These are phyloP conservation scores for Probosciger aterrimus DNA, from an alignment of 2,113 vertebrate species.

Conservation along the genomic window DNA sequence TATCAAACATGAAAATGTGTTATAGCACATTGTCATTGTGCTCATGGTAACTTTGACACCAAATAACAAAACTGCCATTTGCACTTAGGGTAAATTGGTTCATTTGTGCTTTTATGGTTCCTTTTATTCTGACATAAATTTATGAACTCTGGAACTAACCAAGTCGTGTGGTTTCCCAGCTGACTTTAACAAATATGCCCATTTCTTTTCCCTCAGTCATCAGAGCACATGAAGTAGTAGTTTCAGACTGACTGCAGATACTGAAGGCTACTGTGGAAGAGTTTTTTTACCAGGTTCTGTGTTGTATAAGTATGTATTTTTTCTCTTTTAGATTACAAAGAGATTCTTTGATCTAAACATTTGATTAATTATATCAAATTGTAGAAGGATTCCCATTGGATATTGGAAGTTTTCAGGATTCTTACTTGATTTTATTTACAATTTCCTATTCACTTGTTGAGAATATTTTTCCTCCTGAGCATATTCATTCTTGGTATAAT, in stretches of 20 bases:
- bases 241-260: conserved; percentile 67
- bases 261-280: background rate
- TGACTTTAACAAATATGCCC: conserved; percentile 74
- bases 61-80: conserved; percentile 86
- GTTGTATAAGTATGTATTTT: background rate
- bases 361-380: background rate
- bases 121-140: conserved; percentile 76
- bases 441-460: background rate
- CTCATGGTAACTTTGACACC: conserved; percentile 79
- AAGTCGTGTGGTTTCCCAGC: conserved; percentile 67
- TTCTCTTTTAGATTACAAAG: background rate
- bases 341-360: background rate
- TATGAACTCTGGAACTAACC: conserved; percentile 76
- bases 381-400: background rate
- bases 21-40: conserved; percentile 83
- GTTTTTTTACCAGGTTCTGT: background rate
- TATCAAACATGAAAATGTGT: conserved; percentile 80
- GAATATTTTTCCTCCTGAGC: background rate
- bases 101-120: conserved; percentile 66
- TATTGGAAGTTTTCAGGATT: background rate
- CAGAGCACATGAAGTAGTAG: conserved; percentile 21
- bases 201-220: conserved; percentile 69
- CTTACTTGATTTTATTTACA: background rate
- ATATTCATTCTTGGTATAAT: background rate
- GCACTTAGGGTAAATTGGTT: conserved; percentile 81